Conservation (phyloP, 2,888 invertebrate genomes). For the Chesias legatella region DNA sequence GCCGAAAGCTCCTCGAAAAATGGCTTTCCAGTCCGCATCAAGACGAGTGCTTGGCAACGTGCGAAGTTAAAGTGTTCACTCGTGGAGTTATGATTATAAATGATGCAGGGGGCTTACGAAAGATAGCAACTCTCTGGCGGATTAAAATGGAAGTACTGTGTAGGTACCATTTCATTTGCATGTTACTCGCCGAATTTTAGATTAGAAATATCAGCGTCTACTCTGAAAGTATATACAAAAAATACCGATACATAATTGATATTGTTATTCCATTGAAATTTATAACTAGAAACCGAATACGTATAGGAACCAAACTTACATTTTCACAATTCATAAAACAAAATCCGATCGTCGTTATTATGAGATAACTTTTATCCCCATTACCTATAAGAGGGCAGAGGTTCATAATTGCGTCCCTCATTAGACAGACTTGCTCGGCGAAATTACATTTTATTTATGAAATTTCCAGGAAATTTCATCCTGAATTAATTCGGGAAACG, state of each 20-base stretch:
- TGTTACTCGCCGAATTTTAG: conserved; percentile 3
- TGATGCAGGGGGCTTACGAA: conserved; percentile 51
- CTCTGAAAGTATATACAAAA: no score
- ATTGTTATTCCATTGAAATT: no score
- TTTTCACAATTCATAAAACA: conserved; percentile 21
- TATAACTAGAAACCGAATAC: no score
- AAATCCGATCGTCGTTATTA: conserved; percentile 45
- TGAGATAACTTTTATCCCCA: conserved; percentile 45
- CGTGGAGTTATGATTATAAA: conserved; percentile 64
- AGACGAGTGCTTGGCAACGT: conserved; percentile 50
- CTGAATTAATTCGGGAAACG: conserved; percentile 38
- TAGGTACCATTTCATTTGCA: conserved; percentile 4
- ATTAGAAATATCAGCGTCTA: conserved; percentile 7
- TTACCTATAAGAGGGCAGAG: conserved; percentile 46
- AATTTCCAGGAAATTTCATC: conserved; percentile 43
- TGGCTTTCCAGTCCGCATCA: conserved; percentile 45
- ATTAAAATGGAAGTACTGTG: conserved; percentile 41
- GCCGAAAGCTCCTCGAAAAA: conserved; percentile 8
- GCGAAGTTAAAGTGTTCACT: conserved; percentile 55
- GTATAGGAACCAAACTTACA: conserved; percentile 39
- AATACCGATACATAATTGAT: no score
- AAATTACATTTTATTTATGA: conserved; percentile 59
- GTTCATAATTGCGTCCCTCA: conserved; percentile 60
- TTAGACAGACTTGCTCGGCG: conserved; percentile 46
- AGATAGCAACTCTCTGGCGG: conserved; percentile 29